phyloP scores from a whole-genome alignment of 2,113 vertebrate species.

The Myxocyprinus asiaticus region DNA sequence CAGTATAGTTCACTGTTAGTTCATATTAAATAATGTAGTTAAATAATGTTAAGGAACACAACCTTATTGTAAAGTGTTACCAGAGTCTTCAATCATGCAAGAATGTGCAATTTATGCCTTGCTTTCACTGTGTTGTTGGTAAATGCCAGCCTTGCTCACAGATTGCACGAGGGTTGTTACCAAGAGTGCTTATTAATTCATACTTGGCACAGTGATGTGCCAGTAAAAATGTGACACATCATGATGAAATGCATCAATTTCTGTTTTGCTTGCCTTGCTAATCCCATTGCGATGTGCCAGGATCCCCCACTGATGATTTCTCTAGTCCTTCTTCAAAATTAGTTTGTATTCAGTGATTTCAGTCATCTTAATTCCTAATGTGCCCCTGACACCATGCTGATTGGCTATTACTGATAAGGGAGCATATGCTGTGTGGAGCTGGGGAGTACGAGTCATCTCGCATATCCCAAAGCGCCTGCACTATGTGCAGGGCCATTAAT shows the following conservation, averaged over 20 bases:
- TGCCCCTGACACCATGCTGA: background rate
- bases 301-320: no score
- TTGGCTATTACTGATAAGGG: slow-evolving; percentile 15
- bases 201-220: slow-evolving; percentile 17
- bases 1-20: no score
- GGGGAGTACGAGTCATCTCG: slow-evolving; percentile 20
- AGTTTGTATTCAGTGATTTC: no score
- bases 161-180: slow-evolving; percentile 29
- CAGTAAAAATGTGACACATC: slow-evolving; percentile 3
- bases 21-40: no score
- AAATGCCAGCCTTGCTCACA: slow-evolving; percentile 32
- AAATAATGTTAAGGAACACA: no score
- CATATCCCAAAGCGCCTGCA: slow-evolving; percentile 1
- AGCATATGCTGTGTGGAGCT: slow-evolving; percentile 8
- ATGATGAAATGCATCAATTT: slow-evolving; percentile 20
- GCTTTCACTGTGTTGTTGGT: background rate
- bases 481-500: slow-evolving; percentile 34
- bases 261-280: slow-evolving; percentile 15
- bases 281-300: no score
- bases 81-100: slow-evolving; percentile 29
- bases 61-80: no score
- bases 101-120: slow-evolving; percentile 27
- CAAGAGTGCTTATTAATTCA: slow-evolving; percentile 27
- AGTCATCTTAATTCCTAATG: background rate
- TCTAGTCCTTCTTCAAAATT: no score